Percentiles rank a stretch among this genome's conserved stretches.
These are phyloP conservation scores for Picus viridis DNA, from an alignment of 2,797 vertebrate species.

Conservation along the genomic window DNA sequence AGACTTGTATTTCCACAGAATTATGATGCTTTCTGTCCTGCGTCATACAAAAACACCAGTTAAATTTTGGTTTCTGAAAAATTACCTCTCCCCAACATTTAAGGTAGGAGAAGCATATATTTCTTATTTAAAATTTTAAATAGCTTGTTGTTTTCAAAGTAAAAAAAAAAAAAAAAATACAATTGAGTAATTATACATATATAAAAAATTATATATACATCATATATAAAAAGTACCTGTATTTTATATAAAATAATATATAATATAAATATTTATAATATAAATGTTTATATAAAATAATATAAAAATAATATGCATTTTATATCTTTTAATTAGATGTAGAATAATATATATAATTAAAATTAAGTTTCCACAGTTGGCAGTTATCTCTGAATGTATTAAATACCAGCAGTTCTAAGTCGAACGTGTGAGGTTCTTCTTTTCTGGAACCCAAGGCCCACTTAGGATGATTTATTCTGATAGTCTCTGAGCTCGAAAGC, in stretches of 20 bases:
- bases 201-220: too few species aligned
- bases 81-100: constrained; percentile 96
- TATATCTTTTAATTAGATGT: too few species aligned
- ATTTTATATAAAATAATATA: too few species aligned
- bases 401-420: neutral
- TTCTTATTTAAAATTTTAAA: neutral
- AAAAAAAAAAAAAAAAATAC: neutral
- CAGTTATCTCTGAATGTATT: neutral
- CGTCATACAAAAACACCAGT: constrained; percentile 91
- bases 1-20: constrained; percentile 82
- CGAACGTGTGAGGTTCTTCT: neutral
- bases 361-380: neutral
- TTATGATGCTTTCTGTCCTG: constrained; percentile 98
- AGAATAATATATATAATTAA: neutral
- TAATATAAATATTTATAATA: too few species aligned
- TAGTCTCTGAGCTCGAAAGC: neutral
- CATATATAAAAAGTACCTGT: too few species aligned
- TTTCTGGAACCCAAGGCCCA: neutral
- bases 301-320: too few species aligned
- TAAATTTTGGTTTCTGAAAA: constrained; percentile 99
- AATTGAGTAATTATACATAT: neutral
- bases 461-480: neutral
- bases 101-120: constrained; percentile 81
- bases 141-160: neutral
- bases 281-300: too few species aligned